Percentiles rank a stretch among this genome's conserved stretches.
These are phyloP conservation scores for Lepidochitona cinerea DNA, from an alignment of 2,888 invertebrate genomes.

Conservation along the genomic window DNA sequence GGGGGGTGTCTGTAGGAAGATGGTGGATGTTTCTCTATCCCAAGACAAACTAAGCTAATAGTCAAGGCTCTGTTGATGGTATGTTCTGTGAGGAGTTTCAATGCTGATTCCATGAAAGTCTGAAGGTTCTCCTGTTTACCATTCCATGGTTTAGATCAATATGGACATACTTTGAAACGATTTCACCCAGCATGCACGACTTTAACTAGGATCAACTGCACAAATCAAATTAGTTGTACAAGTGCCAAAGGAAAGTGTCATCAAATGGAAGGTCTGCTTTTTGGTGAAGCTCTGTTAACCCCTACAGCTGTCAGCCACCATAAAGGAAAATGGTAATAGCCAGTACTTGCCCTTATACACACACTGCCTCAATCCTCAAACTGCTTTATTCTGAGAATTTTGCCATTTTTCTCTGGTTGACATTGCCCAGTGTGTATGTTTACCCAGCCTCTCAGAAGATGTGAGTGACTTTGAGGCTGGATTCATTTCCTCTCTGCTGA, in stretches of 20 bases:
- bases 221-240: constrained; percentile 7
- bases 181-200: neutral
- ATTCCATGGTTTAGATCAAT: neutral
- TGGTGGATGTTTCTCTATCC: too few relatives aligned
- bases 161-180: neutral
- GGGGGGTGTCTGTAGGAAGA: too few relatives aligned
- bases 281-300: neutral
- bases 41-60: too few relatives aligned
- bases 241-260: neutral
- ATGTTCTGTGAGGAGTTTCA: too few relatives aligned
- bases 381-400: neutral
- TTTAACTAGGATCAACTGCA: neutral
- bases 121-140: too few relatives aligned
- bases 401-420: neutral
- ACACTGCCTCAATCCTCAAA: neutral
- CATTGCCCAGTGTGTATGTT: neutral
- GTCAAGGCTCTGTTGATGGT: too few relatives aligned
- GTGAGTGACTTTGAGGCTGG: neutral
- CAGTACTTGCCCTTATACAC: neutral
- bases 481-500: neutral
- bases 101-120: too few relatives aligned
- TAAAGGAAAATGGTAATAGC: neutral
- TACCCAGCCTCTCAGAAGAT: neutral
- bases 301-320: neutral
- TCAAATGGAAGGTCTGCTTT: neutral